Conservation (phyloP, 2,888 invertebrate species). For the Amblyjoppa proteus region DNA sequence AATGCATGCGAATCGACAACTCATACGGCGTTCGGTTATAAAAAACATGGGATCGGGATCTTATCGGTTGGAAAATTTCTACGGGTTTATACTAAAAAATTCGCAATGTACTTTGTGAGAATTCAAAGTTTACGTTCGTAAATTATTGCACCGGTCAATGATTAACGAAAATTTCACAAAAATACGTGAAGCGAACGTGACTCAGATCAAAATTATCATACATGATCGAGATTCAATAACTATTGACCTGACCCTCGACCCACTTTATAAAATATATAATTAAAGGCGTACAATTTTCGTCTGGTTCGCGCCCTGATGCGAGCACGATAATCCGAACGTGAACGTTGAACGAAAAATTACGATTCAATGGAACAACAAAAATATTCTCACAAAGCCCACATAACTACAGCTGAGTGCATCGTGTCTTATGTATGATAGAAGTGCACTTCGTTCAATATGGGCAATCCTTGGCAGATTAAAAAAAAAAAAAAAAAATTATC, state of each 20-base stretch:
- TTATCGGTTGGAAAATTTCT: constrained; percentile 67
- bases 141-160: constrained; percentile 7
- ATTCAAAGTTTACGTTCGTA: constrained; percentile 49
- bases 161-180: background rate
- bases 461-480: constrained; percentile 36
- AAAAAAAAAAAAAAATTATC: constrained; percentile 16
- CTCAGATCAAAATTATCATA: background rate
- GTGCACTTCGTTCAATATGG: constrained; percentile 54
- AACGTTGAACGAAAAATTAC: background rate
- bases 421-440: constrained; percentile 61
- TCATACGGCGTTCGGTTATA: constrained; percentile 62
- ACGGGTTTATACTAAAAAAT: constrained; percentile 69
- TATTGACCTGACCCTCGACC: background rate
- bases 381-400: constrained; percentile 68
- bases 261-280: background rate
- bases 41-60: constrained; percentile 63
- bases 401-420: constrained; percentile 62
- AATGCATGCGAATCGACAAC: constrained; percentile 68
- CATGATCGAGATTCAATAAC: background rate
- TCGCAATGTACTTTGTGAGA: constrained; percentile 68
- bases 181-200: background rate
- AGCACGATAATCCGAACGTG: background rate
- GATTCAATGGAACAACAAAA: constrained; percentile 18
- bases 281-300: background rate
- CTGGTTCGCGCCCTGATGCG: background rate